Evolutionary conservation across 2,797 vertebrate genomes (phyloP).

Genomic region (Rhinogobio ventralis): DNA sequence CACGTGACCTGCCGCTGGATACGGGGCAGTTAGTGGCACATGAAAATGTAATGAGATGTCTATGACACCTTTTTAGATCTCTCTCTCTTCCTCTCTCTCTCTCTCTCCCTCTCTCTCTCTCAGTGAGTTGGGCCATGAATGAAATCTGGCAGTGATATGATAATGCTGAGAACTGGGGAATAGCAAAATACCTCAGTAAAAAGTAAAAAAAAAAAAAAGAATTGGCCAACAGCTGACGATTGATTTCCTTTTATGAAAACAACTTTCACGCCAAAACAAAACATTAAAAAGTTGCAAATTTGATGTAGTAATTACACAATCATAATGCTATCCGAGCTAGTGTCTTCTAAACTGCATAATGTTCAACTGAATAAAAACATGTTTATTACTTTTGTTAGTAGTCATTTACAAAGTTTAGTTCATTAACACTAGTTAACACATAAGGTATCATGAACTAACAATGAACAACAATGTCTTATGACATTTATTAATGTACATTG

Average conservation of each 20-base stretch:
- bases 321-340: background rate
- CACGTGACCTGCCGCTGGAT: constrained; percentile 62
- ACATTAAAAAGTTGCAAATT: background rate
- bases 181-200: constrained; percentile 59
- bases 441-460: background rate
- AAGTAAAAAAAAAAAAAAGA: background rate
- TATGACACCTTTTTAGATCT: constrained; percentile 60
- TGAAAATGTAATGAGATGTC: constrained; percentile 77
- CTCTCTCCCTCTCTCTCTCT: constrained; percentile 28
- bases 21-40: constrained; percentile 65
- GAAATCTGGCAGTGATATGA: constrained; percentile 62
- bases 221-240: background rate
- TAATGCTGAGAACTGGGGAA: constrained; percentile 65
- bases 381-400: too few species aligned
- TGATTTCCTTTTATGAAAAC: background rate
- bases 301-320: background rate
- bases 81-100: constrained; percentile 48
- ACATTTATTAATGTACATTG: background rate
- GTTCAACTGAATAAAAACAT: background rate
- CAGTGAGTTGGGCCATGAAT: constrained; percentile 53
- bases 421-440: background rate
- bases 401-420: background rate
- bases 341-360: background rate
- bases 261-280: background rate
- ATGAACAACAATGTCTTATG: background rate